Evolutionary conservation across 2,113 vertebrate species (phyloP).

Genomic region (Rhynchomys soricoides): DNA sequence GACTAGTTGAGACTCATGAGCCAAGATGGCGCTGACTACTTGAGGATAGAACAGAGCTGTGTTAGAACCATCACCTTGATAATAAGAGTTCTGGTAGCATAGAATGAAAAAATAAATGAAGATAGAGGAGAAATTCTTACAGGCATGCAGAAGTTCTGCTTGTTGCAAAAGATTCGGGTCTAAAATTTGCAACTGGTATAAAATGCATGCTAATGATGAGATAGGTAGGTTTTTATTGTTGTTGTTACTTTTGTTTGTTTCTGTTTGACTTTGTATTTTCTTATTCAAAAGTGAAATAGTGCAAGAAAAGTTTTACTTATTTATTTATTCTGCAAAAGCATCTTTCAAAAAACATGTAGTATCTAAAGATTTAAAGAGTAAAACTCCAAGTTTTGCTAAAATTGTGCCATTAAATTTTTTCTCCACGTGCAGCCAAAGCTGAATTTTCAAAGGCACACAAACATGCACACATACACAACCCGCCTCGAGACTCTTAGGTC

Average conservation of each 20-base stretch:
- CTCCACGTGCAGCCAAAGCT: background rate
- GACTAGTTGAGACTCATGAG: background rate
- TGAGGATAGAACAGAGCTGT: background rate
- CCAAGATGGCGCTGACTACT: background rate
- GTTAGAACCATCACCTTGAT: background rate
- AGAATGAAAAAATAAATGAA: background rate
- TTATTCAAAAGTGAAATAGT: conserved; percentile 33
- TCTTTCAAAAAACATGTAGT: background rate
- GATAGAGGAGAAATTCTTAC: background rate
- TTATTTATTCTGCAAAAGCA: background rate
- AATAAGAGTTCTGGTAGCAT: background rate
- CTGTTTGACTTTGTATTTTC: background rate
- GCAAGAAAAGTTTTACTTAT: background rate
- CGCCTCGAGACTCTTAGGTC: background rate
- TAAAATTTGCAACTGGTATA: background rate
- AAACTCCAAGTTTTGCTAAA: background rate
- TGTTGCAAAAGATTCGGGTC: background rate
- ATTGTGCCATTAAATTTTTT: background rate
- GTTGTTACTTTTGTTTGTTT: background rate
- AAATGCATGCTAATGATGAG: background rate
- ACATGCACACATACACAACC: no score
- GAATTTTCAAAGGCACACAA: background rate
- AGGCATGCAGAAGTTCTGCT: background rate
- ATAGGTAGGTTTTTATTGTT: background rate
- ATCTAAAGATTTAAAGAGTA: conserved; percentile 30